A percentile compares a stretch with the other conserved stretches of the same genome.
phyloP scores from a whole-genome alignment of 2,113 vertebrate genomes.

The Eurystomus gularis region DNA sequence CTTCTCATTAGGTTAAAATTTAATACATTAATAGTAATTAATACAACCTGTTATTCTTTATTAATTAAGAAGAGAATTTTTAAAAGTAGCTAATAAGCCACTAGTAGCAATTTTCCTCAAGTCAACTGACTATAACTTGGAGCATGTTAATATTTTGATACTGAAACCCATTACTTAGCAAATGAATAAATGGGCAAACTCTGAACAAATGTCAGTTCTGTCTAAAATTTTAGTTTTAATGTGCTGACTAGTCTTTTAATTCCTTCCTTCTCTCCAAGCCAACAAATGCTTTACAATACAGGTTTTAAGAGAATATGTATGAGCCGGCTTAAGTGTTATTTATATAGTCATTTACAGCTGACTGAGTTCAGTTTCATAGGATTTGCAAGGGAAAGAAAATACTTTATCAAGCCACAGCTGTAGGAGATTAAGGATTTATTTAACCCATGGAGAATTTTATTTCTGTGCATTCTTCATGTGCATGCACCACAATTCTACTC shows the following conservation, averaged over 20 bases:
- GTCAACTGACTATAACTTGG: neutral
- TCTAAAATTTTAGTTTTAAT: conserved; percentile 37
- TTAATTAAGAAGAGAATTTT: neutral
- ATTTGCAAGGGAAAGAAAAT: conserved; percentile 24
- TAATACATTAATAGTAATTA: neutral
- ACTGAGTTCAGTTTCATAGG: conserved; percentile 24
- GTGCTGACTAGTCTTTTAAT: conserved; percentile 28
- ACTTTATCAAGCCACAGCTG: conserved; percentile 13
- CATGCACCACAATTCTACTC: neutral
- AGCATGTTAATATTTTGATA: neutral
- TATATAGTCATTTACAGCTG: conserved; percentile 26
- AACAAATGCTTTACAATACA: conserved; percentile 14
- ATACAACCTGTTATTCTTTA: neutral
- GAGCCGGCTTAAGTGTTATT: conserved; percentile 32
- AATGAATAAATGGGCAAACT: neutral
- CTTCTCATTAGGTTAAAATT: neutral
- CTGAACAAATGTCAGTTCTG: neutral
- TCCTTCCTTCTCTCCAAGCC: neutral
- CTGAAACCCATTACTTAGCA: neutral
- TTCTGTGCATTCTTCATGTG: neutral
- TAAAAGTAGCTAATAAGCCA: neutral
- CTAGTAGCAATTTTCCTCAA: neutral
- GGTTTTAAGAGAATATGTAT: neutral
- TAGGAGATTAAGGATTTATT: conserved; percentile 10
- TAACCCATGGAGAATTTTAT: conserved; percentile 28